phyloP scores from a whole-genome alignment of 2,888 invertebrate species.

The Heliconius ismenius region DNA sequence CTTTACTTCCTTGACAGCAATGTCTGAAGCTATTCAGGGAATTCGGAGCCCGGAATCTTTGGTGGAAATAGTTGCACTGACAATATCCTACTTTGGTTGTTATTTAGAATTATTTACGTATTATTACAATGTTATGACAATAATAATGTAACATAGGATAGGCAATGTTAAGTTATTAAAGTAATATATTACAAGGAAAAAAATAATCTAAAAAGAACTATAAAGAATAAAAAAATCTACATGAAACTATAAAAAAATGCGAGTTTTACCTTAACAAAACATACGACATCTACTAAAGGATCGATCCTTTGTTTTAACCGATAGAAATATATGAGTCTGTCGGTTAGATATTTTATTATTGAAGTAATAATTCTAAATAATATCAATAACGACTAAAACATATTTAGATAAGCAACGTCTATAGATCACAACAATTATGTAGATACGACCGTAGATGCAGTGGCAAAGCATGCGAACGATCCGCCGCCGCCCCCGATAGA shows the following conservation, averaged over 20 bases:
- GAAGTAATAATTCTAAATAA: no score
- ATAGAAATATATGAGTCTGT: no score
- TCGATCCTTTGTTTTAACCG: no score
- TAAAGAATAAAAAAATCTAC: no score
- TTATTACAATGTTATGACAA: neutral
- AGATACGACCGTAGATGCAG: slow-evolving; percentile 55
- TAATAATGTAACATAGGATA: neutral
- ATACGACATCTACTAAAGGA: no score
- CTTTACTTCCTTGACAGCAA: slow-evolving; percentile 45
- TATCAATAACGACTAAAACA: no score
- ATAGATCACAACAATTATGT: slow-evolving; percentile 43
- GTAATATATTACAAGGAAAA: no score
- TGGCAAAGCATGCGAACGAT: slow-evolving; percentile 58
- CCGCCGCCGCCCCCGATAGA: slow-evolving; percentile 66
- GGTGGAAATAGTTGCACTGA: slow-evolving; percentile 46
- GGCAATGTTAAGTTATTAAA: neutral
- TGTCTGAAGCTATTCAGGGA: slow-evolving; percentile 44
- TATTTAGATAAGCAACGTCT: slow-evolving; percentile 21
- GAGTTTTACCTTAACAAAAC: no score
- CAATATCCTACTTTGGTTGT: slow-evolving; percentile 45
- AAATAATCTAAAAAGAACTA: neutral
- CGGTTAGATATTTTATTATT: no score
- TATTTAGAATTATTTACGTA: slow-evolving; percentile 29
- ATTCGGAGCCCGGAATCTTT: slow-evolving; percentile 45
- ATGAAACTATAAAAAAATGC: no score